Percentiles rank a stretch among this genome's conserved stretches.
Evolutionary conservation across 2,888 invertebrate species (phyloP).

Genomic region (Orthonychiurus folsomi): DNA sequence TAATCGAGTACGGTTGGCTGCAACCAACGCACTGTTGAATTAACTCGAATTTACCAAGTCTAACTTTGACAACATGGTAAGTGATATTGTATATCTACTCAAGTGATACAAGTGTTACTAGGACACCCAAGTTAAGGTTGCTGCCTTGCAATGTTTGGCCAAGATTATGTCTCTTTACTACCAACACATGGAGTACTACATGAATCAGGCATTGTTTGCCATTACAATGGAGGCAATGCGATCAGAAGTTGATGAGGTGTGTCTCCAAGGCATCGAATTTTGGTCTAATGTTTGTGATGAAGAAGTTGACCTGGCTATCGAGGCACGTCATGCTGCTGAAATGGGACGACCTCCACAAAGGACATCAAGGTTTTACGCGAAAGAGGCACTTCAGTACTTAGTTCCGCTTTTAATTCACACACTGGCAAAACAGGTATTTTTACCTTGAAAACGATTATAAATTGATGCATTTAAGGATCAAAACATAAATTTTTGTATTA

Average conservation of each 20-base stretch:
- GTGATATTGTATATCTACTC: conserved; percentile 75
- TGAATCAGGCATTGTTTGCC: conserved; percentile 95
- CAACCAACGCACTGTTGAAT: conserved; percentile 91
- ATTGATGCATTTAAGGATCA: conserved; percentile 13
- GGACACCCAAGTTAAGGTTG: conserved; percentile 89
- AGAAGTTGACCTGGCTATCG: conserved; percentile 90
- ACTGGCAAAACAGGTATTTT: conserved; percentile 81
- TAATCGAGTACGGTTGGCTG: conserved; percentile 87
- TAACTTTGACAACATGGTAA: conserved; percentile 89
- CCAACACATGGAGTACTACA: conserved; percentile 98
- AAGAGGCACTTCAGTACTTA: conserved; percentile 89
- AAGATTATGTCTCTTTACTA: conserved; percentile 98
- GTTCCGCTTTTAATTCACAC: conserved; percentile 89
- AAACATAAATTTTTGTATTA: too few species aligned
- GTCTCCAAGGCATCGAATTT: conserved; percentile 97
- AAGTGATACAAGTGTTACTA: too few species aligned
- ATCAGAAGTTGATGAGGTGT: conserved; percentile 88
- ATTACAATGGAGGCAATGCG: conserved; percentile 95
- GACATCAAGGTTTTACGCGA: conserved; percentile 93
- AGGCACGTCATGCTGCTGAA: conserved; percentile 88
- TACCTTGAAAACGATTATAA: not conserved
- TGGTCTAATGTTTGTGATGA: conserved; percentile 99
- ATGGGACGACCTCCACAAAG: conserved; percentile 86
- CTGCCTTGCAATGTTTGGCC: conserved; percentile 94
- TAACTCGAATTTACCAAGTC: conserved; percentile 97